A percentile compares a stretch with the other conserved stretches of the same genome.
phyloP scores from a whole-genome alignment of 1,140 invertebrate species.

The Helicoverpa armigera region DNA sequence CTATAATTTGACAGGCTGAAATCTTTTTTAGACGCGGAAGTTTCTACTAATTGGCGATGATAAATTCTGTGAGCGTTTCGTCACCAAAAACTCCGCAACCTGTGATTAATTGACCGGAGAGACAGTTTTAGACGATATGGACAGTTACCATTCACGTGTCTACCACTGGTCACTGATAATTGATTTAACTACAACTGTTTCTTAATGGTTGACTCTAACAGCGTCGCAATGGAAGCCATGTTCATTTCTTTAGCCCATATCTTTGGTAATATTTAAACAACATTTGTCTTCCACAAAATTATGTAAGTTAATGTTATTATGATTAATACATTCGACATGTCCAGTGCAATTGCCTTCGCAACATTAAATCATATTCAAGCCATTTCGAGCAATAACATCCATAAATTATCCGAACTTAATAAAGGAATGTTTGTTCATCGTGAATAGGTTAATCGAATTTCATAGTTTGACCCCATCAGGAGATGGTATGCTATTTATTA shows the following conservation, averaged over 20 bases:
- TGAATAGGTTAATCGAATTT: slow-evolving; percentile 68
- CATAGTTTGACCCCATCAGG: slow-evolving; percentile 62
- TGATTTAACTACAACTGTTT: slow-evolving; percentile 38
- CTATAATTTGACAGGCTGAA: slow-evolving; percentile 59
- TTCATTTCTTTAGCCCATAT: slow-evolving; percentile 16
- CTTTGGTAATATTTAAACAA: slow-evolving; percentile 28
- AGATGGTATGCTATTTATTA: slow-evolving; percentile 65
- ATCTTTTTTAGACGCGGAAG: slow-evolving; percentile 69
- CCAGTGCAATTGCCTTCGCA: slow-evolving; percentile 37
- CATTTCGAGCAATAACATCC: slow-evolving; percentile 18
- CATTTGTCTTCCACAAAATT: slow-evolving; percentile 33
- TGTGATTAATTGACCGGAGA: slow-evolving; percentile 48
- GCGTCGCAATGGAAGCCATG: background rate
- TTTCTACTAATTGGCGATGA: slow-evolving; percentile 65
- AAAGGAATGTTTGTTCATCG: slow-evolving; percentile 58
- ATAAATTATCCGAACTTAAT: slow-evolving; percentile 61
- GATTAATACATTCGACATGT: slow-evolving; percentile 39
- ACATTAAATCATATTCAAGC: slow-evolving; percentile 41
- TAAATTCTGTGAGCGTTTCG: slow-evolving; percentile 68
- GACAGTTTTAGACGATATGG: slow-evolving; percentile 45
- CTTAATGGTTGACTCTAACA: slow-evolving; percentile 12
- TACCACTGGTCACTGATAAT: slow-evolving; percentile 35
- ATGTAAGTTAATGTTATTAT: slow-evolving; percentile 42
- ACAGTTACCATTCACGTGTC: slow-evolving; percentile 49
- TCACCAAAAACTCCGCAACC: slow-evolving; percentile 45